Conservation (phyloP, 2,888 invertebrate genomes). For the Parascotia fuliginaria region DNA sequence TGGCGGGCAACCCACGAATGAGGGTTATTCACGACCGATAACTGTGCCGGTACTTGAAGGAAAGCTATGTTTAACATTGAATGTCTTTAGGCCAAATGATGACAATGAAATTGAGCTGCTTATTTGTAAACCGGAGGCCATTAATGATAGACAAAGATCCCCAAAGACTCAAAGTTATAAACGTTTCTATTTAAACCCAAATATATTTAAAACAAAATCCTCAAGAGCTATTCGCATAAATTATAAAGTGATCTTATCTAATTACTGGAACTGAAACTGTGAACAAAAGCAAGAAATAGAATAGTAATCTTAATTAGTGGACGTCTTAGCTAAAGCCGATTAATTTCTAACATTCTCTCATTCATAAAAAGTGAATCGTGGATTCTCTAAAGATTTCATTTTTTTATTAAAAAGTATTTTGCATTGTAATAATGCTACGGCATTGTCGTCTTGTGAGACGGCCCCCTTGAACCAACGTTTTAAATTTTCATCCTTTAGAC, state of each 20-base stretch:
- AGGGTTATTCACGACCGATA: no score
- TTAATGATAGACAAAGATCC: no score
- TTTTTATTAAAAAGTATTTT: slow-evolving; percentile 5
- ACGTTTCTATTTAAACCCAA: background rate
- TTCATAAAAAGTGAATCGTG: slow-evolving; percentile 13
- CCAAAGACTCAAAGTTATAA: background rate
- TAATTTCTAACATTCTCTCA: slow-evolving; percentile 22
- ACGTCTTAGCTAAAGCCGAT: slow-evolving; percentile 34
- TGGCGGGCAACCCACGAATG: no score
- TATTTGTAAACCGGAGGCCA: no score
- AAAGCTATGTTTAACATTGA: no score
- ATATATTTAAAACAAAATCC: no score
- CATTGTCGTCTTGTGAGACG: slow-evolving; percentile 3
- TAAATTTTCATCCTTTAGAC: background rate
- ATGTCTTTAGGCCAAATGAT: no score
- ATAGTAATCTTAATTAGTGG: slow-evolving; percentile 39
- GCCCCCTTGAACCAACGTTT: background rate
- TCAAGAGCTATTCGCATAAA: slow-evolving; percentile 18
- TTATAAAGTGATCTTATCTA: slow-evolving; percentile 25
- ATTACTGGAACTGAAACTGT: slow-evolving; percentile 31
- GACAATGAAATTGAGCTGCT: no score
- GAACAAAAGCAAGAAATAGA: slow-evolving; percentile 34
- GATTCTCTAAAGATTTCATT: slow-evolving; percentile 1
- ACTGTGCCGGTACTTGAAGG: no score
- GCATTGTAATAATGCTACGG: slow-evolving; percentile 8